Base-by-base conservation (phyloP, 2,113 vertebrate species). In the Equus przewalskii region DNA sequence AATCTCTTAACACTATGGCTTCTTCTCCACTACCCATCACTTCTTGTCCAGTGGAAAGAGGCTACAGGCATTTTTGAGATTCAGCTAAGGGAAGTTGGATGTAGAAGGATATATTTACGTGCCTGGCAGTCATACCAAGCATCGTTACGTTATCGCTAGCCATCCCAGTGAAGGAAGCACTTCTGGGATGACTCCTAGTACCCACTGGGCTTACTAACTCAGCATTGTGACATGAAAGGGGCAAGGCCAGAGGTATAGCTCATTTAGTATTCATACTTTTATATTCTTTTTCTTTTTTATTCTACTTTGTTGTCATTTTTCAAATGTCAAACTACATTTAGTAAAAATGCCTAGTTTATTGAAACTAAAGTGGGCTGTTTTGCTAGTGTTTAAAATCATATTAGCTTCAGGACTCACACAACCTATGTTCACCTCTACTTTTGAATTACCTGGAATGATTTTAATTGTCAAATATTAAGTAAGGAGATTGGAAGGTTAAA, bases 391-490 rank as follows among this genome's bases (percentile, higher is more conserved):
- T 85, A 87, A 85, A 41, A 60, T 58, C 49, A 8, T 62, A 54
- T 86, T 56, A 89, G 41, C 60, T 94, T 88, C 24, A 89, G n/a
- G 46, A 89, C 12, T 56, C 22, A 76, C 9, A 88, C 14, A 76
- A 70, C 78, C 62, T 93, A 72, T 26, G 26, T 30, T 22, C 19
- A 87, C 64, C 19, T 41, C 30, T 46, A 80, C 19, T 86, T 79
- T 89, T 67, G 67, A 97, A 96, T 91, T 93, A 88, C 60, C 76
- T 96, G 36, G 30, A 85, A 69, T 83, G 58, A 46, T 88, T 94
- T 95, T 70, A 80, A 80, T 51, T 44, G 33, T 69, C 65, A 44
- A 82, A 72, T 88, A 82, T 70, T 87, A 82, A 86, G 41, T 70
- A 82, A 80, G 19, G 51, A 56, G 89, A 67, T 41, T 76, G 80